These are phyloP conservation scores for Trichoplax adhaerens DNA, from an alignment of 37 sponge, comb jelly and placozoan genomes.

Conservation along the genomic window DNA sequence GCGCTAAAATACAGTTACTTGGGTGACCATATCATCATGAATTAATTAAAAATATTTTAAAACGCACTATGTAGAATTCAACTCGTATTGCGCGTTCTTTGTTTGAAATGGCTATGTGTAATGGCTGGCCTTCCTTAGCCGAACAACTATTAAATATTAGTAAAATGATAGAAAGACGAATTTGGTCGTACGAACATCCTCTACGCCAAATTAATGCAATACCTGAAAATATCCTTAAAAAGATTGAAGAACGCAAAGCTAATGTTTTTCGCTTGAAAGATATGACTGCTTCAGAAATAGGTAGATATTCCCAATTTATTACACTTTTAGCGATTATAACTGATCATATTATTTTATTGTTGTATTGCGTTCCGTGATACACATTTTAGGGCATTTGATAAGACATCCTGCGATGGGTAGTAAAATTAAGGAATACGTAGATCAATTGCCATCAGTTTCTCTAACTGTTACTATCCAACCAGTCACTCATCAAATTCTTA, in stretches of 20 bases:
- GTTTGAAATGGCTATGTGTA: slow-evolving; percentile 79
- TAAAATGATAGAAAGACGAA: slow-evolving; percentile 58
- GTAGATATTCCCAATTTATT: slow-evolving; percentile 11
- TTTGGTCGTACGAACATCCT: slow-evolving; percentile 78
- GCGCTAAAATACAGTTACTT: background rate
- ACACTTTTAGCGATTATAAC: background rate
- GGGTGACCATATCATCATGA: background rate
- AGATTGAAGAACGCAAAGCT: slow-evolving; percentile 36
- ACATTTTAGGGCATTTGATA: slow-evolving; percentile 52
- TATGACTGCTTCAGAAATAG: slow-evolving; percentile 78
- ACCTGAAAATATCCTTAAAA: slow-evolving; percentile 25
- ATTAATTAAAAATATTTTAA: background rate
- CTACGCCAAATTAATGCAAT: slow-evolving; percentile 55
- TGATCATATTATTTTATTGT: background rate
- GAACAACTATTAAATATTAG: slow-evolving; percentile 44
- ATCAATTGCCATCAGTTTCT: slow-evolving; percentile 45
- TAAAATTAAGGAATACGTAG: slow-evolving; percentile 34
- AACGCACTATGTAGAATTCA: slow-evolving; percentile 45
- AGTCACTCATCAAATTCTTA: slow-evolving; percentile 79
- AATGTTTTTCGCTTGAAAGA: slow-evolving; percentile 52
- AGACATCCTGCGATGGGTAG: slow-evolving; percentile 57
- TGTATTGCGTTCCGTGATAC: background rate
- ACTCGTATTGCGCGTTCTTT: slow-evolving; percentile 69
- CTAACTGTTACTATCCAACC: slow-evolving; percentile 74
- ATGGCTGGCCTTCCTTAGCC: slow-evolving; percentile 50